phyloP scores from a whole-genome alignment of 1,140 invertebrate species.

The Formica exsecta region DNA sequence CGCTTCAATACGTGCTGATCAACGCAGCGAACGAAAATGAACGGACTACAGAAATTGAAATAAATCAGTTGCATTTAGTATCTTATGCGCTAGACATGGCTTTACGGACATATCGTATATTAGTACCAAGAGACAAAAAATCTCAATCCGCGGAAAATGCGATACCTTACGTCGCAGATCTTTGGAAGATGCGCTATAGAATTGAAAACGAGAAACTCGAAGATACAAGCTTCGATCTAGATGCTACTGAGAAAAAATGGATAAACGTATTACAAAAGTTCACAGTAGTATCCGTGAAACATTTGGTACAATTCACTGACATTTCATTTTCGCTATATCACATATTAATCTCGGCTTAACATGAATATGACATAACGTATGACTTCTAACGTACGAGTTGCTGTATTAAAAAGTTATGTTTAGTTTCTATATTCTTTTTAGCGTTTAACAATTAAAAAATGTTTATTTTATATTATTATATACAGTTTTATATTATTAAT shows the following conservation, averaged over 20 bases:
- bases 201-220: not conserved
- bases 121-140: not conserved
- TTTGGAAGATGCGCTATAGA: conserved; percentile 59
- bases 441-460: not conserved
- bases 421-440: not conserved
- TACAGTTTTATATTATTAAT: not conserved
- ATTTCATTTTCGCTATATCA: conserved; percentile 18
- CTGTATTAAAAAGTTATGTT: not conserved
- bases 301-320: conserved; percentile 29
- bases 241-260: conserved; percentile 46
- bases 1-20: conserved; percentile 20
- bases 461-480: not conserved
- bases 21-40: not conserved
- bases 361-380: not conserved
- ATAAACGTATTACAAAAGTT: conserved; percentile 44
- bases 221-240: not conserved
- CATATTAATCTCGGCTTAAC: conserved; percentile 9
- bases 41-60: not conserved
- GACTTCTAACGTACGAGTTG: not conserved
- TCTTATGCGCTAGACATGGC: conserved; percentile 61
- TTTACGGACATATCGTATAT: conserved; percentile 53
- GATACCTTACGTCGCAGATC: conserved; percentile 41
- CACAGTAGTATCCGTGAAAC: not conserved
- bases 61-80: conserved; percentile 49
- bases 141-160: not conserved